Base-by-base conservation (phyloP, 1,140 invertebrate genomes). In the Cotesia chilonis region DNA sequence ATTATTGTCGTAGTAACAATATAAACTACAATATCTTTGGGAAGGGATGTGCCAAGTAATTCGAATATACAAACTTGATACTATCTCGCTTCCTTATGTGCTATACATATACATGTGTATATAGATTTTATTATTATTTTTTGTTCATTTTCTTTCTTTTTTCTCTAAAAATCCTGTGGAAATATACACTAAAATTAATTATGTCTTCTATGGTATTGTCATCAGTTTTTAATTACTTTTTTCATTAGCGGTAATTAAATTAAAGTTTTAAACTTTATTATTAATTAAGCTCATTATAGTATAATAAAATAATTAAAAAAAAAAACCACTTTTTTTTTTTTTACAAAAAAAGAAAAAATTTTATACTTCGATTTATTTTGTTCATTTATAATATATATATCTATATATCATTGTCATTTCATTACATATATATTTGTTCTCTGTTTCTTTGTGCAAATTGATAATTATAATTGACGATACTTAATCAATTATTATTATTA, bases 11-110 rank as follows among this genome's bases (percentile, higher is more conserved):
- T 81, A 52, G 65, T 28, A 84, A 86, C 83, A 85, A 87, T 84
- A 81, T 52, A 12, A 60, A 68, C 67, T 20, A 63, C 28, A 63
- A 83, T 81, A 79, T 80, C 81, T 83, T 84, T 75, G 79, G 78
- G 83, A 85, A 86, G 80, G 81, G 78, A 79, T 82, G 83, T 81
- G 76, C 73, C 37, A 52, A 54, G 66, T 55, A 67, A 37, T 37
- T 55, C 17, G 37, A 66, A 59, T 51, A 36, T 41, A 59, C 35
- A 67, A 75, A 77, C 73, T 72, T 71, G 85, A 85, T 87, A 68
- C 76, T 85, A 87, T 87, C 86, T 82, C 75, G 74, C 77, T 84
- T 87, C 84, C 84, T 81, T 75, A 80, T 61, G 55, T 68, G 65
- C 65, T 72, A 72, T 72, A 64, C 52, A 72, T 57, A 60, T 73